Evolutionary conservation across 64 coral and sea anemone species (phyloP).

Genomic region (Astreopora myriophthalma): DNA sequence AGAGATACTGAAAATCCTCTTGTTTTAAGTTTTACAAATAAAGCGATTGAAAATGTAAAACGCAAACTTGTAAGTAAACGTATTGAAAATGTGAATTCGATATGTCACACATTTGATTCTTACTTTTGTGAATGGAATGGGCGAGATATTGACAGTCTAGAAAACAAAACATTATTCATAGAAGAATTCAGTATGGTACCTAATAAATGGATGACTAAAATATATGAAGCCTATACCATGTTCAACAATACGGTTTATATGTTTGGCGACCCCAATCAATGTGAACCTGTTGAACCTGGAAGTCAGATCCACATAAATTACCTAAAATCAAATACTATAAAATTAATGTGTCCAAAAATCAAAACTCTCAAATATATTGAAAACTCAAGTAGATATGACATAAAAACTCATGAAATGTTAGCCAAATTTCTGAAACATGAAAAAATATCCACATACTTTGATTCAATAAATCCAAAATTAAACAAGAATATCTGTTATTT

Average conservation of each 20-base stretch:
- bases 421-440: too few relatives aligned
- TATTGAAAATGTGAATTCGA: background rate
- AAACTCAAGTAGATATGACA: too few relatives aligned
- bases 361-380: too few relatives aligned
- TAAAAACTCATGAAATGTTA: too few relatives aligned
- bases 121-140: conserved; percentile 36
- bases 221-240: background rate
- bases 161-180: conserved; percentile 41
- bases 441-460: too few relatives aligned
- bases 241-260: conserved; percentile 1
- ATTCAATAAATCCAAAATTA: too few relatives aligned
- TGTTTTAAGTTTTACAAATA: too few relatives aligned
- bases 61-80: too few relatives aligned
- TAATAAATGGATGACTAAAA: conserved; percentile 20
- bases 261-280: background rate
- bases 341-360: too few relatives aligned
- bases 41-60: too few relatives aligned
- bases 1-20: background rate
- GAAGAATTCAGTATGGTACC: conserved; percentile 57
- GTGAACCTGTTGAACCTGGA: background rate
- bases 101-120: conserved; percentile 27
- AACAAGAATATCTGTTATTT: too few relatives aligned
- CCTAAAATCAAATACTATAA: background rate
- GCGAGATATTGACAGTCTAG: background rate
- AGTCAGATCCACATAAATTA: background rate